Percentiles rank a stretch among this genome's conserved stretches.
These are phyloP conservation scores for Drosophila insularis DNA, from an alignment of 1,140 invertebrate species.

Conservation along the genomic window DNA sequence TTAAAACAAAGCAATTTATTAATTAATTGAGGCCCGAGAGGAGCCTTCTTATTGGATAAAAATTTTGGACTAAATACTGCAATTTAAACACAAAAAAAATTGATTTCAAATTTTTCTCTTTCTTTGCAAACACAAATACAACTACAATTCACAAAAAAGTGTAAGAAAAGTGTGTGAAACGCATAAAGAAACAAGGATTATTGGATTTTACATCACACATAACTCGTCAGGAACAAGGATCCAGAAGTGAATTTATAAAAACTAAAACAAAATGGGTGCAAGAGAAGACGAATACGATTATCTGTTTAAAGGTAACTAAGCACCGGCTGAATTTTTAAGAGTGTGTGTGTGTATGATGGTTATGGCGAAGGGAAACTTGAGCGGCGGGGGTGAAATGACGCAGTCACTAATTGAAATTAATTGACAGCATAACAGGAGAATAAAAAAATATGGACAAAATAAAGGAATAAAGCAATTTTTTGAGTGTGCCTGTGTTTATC, in stretches of 20 bases:
- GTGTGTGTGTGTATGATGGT: neutral
- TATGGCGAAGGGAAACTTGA: slow-evolving; percentile 17
- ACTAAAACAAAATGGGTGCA: slow-evolving; percentile 90
- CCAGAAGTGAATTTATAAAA: slow-evolving; percentile 40
- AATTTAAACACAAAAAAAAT: slow-evolving; percentile 35
- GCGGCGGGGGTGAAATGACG: slow-evolving; percentile 47
- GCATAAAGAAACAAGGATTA: slow-evolving; percentile 74
- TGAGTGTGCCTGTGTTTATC: slow-evolving; percentile 41
- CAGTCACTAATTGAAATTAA: slow-evolving; percentile 77
- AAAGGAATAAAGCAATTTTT: slow-evolving; percentile 12
- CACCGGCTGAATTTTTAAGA: slow-evolving; percentile 20
- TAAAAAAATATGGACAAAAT: slow-evolving; percentile 45
- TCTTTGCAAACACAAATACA: slow-evolving; percentile 71
- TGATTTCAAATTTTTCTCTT: slow-evolving; percentile 72
- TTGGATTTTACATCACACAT: slow-evolving; percentile 69
- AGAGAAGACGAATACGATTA: slow-evolving; percentile 99
- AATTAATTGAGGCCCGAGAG: slow-evolving; percentile 27
- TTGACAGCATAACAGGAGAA: slow-evolving; percentile 59
- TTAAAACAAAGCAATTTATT: slow-evolving; percentile 37
- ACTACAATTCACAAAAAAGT: slow-evolving; percentile 65
- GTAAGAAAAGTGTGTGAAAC: slow-evolving; percentile 75
- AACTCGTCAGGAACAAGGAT: slow-evolving; percentile 38
- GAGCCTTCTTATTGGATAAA: slow-evolving; percentile 12
- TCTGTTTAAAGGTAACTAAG: slow-evolving; percentile 96
- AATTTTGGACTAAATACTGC: slow-evolving; percentile 3